These are phyloP conservation scores for Aporophyla nigra DNA, from an alignment of 2,888 invertebrate genomes.

Conservation along the genomic window DNA sequence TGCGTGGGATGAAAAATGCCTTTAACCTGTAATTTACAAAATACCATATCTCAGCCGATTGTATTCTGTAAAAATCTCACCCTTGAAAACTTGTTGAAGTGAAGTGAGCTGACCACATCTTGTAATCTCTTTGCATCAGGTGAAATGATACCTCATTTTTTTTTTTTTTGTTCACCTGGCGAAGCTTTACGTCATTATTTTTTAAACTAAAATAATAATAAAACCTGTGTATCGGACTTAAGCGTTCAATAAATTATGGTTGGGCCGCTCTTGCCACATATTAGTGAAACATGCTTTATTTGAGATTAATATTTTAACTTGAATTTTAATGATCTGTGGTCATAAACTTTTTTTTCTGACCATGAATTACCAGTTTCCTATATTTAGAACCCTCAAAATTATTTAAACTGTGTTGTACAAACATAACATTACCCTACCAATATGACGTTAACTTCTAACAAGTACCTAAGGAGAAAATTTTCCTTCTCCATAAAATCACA, in stretches of 20 bases:
- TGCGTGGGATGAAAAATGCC: slow-evolving; percentile 14
- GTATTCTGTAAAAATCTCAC: neutral
- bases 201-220: neutral
- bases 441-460: neutral
- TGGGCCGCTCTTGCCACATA: neutral
- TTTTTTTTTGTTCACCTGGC: neutral
- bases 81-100: neutral
- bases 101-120: neutral
- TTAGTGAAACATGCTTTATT: neutral
- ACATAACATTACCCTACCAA: neutral
- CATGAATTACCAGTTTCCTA: neutral
- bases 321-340: neutral
- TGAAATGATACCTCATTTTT: neutral
- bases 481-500: slow-evolving; percentile 49
- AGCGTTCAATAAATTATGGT: neutral
- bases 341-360: neutral
- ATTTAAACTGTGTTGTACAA: neutral
- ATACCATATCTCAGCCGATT: neutral
- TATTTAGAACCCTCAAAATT: neutral
- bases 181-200: neutral
- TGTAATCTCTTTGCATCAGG: neutral
- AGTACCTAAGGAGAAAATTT: neutral
- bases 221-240: too few species aligned
- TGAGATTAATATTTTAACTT: neutral
- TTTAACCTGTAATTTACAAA: neutral